Conservation (phyloP, 2,113 vertebrate genomes). For the Ptychochromis oligacanthus region DNA sequence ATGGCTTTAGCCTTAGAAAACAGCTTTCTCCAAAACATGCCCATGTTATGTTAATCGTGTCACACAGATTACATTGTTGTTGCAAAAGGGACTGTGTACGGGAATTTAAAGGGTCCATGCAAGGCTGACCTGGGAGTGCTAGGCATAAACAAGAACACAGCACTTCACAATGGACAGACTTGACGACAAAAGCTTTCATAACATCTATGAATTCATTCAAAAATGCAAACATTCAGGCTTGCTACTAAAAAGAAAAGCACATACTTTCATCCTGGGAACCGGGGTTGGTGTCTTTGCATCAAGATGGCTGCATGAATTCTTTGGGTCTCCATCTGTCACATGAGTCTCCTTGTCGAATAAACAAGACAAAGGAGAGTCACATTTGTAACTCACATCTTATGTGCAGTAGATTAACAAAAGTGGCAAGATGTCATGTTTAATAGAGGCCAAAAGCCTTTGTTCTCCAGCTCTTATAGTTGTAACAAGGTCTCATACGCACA, state of each 20-base stretch:
- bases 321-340: slow-evolving; percentile 23
- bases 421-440: not conserved
- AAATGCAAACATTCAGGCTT: slow-evolving; percentile 7
- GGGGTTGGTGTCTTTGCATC: slow-evolving; percentile 33
- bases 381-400: slow-evolving; percentile 6
- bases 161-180: slow-evolving; percentile 13
- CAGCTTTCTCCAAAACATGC: slow-evolving; percentile 65
- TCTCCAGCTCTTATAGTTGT: not conserved
- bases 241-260: not conserved
- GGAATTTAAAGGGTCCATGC: slow-evolving; percentile 46
- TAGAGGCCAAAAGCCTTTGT: not conserved
- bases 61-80: slow-evolving; percentile 60
- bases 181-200: not conserved
- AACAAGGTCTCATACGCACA: not conserved
- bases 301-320: slow-evolving; percentile 21
- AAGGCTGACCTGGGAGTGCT: slow-evolving; percentile 29
- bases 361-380: slow-evolving; percentile 19
- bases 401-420: not conserved
- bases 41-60: slow-evolving; percentile 33
- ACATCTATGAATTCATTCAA: not conserved
- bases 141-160: slow-evolving; percentile 22
- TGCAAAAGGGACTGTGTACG: slow-evolving; percentile 43
- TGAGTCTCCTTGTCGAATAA: slow-evolving; percentile 58
- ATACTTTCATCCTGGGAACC: slow-evolving; percentile 68
- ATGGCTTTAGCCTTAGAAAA: slow-evolving; percentile 39